These are phyloP conservation scores for Cepaea nemoralis DNA, from an alignment of 1,140 invertebrate genomes.

Conservation along the genomic window DNA sequence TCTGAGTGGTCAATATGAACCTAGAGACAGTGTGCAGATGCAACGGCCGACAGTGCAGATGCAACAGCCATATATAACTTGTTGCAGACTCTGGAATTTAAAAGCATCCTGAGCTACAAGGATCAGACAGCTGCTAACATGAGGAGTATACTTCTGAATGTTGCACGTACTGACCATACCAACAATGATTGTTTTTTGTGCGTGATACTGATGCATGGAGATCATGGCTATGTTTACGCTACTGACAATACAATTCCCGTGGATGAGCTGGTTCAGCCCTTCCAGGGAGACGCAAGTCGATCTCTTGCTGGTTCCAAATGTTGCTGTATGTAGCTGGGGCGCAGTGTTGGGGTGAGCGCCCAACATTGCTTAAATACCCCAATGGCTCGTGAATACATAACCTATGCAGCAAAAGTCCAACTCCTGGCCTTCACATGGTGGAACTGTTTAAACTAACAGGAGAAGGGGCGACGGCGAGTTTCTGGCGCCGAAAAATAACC, in stretches of 20 bases:
- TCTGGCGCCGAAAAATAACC: too few species aligned
- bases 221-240: slow-evolving; percentile 88
- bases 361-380: too few species aligned
- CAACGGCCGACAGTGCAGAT: slow-evolving; percentile 82
- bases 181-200: slow-evolving; percentile 67
- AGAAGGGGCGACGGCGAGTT: too few species aligned
- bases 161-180: slow-evolving; percentile 58
- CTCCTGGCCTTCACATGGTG: too few species aligned
- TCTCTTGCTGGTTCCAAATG: too few species aligned
- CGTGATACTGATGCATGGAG: slow-evolving; percentile 89
- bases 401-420: too few species aligned
- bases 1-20: too few species aligned
- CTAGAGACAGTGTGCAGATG: too few species aligned
- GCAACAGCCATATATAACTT: slow-evolving; percentile 60
- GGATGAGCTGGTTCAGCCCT: slow-evolving; percentile 82
- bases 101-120: slow-evolving; percentile 76
- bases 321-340: too few species aligned
- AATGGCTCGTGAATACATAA: too few species aligned
- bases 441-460: too few species aligned
- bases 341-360: too few species aligned
- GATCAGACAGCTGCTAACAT: slow-evolving; percentile 79
- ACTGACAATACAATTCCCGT: slow-evolving; percentile 82
- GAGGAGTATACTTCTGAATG: slow-evolving; percentile 47
- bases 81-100: slow-evolving; percentile 82
- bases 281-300: slow-evolving; percentile 88